Conservation (phyloP, 1,140 invertebrate genomes). For the Drosophila elegans region DNA sequence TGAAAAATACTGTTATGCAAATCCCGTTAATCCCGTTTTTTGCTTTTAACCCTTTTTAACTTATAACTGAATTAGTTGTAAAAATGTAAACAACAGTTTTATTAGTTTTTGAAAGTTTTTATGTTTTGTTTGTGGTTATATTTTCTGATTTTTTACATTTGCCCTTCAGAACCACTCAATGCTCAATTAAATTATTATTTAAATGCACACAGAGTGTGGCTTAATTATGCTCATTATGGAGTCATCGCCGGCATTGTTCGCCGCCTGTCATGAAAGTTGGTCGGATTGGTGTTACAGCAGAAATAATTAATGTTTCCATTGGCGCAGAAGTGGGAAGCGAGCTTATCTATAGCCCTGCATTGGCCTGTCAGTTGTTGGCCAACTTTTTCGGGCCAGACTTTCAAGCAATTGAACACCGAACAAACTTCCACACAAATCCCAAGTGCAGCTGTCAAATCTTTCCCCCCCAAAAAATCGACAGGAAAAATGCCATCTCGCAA, state of each 20-base stretch:
- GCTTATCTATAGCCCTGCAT: conserved; percentile 29
- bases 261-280: conserved; percentile 31
- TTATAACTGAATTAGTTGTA: conserved; percentile 13
- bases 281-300: conserved; percentile 41
- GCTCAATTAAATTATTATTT: conserved; percentile 51
- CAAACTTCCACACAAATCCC: conserved; percentile 40
- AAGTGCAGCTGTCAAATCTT: conserved; percentile 49
- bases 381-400: conserved; percentile 44
- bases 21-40: background rate
- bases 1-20: too few species aligned
- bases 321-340: background rate
- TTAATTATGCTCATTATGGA: conserved; percentile 60
- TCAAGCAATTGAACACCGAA: conserved; percentile 46
- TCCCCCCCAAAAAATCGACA: conserved; percentile 28
- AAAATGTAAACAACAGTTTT: conserved; percentile 6
- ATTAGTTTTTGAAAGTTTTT: conserved; percentile 4
- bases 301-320: conserved; percentile 68
- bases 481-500: conserved; percentile 23
- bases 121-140: background rate
- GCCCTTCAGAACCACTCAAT: conserved; percentile 15
- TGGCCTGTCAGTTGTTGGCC: conserved; percentile 29
- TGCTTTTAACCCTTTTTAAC: too few species aligned
- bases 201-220: conserved; percentile 45
- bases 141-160: conserved; percentile 10
- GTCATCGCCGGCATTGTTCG: conserved; percentile 39